A percentile compares a stretch with the other conserved stretches of the same genome.
Evolutionary conservation across 2,797 vertebrate genomes (phyloP).

Genomic region (Ambastaia sidthimunki): DNA sequence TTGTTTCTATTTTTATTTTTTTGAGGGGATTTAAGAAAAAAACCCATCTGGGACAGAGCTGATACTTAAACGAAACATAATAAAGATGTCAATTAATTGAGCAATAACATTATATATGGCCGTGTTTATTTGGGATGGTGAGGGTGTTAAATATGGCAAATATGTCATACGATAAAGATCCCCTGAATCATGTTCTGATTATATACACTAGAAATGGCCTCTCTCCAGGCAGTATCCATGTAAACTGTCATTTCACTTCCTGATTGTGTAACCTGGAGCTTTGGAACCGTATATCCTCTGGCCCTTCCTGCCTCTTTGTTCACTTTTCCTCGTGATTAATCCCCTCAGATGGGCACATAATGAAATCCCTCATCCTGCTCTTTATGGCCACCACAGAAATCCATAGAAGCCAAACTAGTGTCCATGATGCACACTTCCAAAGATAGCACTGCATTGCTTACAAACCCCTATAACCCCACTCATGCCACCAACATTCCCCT

Average conservation of each 20-base stretch:
- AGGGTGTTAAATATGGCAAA: slow-evolving; percentile 61
- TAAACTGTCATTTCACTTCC: slow-evolving; percentile 73
- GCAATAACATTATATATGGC: slow-evolving; percentile 5
- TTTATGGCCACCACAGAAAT: slow-evolving; percentile 44
- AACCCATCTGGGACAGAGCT: not conserved
- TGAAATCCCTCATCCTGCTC: slow-evolving; percentile 44
- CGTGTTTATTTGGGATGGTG: slow-evolving; percentile 22
- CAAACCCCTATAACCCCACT: slow-evolving; percentile 27
- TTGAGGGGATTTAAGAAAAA: not conserved
- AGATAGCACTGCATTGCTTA: slow-evolving; percentile 54
- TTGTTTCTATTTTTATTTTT: not conserved
- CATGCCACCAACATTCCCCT: slow-evolving; percentile 29
- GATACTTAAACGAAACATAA: slow-evolving; percentile 2
- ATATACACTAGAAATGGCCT: slow-evolving; percentile 55
- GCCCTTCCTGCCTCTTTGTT: slow-evolving; percentile 33
- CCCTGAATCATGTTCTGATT: slow-evolving; percentile 49
- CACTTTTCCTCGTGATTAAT: slow-evolving; percentile 58
- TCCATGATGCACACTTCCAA: slow-evolving; percentile 51
- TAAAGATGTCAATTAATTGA: slow-evolving; percentile 15
- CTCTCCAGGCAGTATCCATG: slow-evolving; percentile 65
- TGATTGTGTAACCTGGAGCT: slow-evolving; percentile 49
- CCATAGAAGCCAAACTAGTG: slow-evolving; percentile 34
- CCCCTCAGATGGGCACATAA: slow-evolving; percentile 53
- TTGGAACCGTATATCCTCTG: slow-evolving; percentile 58
- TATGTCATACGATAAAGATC: slow-evolving; percentile 61